Base-by-base conservation (phyloP, 2,797 vertebrate species). In the Erethizon dorsatum region DNA sequence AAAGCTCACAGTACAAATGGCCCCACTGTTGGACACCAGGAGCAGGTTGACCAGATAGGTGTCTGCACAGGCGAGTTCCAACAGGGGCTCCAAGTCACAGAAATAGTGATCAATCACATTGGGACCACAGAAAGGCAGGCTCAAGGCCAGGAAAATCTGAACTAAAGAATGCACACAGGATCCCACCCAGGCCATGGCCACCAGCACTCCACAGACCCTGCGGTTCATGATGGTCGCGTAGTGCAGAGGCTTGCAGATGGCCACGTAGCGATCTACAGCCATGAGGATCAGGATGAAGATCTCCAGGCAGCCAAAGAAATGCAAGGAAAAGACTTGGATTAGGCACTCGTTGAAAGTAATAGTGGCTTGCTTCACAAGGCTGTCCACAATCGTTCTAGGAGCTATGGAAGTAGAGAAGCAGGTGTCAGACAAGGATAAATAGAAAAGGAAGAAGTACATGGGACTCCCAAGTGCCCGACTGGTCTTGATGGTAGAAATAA, bases 21-120 rank as follows among this genome's bases (percentile, higher is more conserved):
- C 69, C n/a, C 92, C 85, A 26, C 92, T 82, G 1, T 94, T 94
- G 18, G 78, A 83, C 13, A 94, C 86, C 56, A 94, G 67, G 47
- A 88, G 67, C 4, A 94, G 11, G 28, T 65, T 65, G 28, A 65
- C 12, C 4, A 31, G 4, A 5, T 31, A 65, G 28, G 61, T 65
- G 78, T 89, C 86, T 75, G 92, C 8, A 56, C 92, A 88, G 56
- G 92, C 47, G 69, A 89, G 93, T 18, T 91, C 91, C 57, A 98
- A 75, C 47, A 98, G 59, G 6, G 96, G 96, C 31, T 97, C 95
- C 5, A 98, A 90, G 41, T 98, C 97, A 84, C 97, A 98, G 45
- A 96, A 96, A 28, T 97, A 94, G 41, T 98, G 94, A 67, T 97
- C 92, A 31, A 97, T 90, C 13, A 54, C 80, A 63, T 83, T 94